Evolutionary conservation across 2,888 invertebrate species (phyloP).

Genomic region (Autographa pulchrina): DNA sequence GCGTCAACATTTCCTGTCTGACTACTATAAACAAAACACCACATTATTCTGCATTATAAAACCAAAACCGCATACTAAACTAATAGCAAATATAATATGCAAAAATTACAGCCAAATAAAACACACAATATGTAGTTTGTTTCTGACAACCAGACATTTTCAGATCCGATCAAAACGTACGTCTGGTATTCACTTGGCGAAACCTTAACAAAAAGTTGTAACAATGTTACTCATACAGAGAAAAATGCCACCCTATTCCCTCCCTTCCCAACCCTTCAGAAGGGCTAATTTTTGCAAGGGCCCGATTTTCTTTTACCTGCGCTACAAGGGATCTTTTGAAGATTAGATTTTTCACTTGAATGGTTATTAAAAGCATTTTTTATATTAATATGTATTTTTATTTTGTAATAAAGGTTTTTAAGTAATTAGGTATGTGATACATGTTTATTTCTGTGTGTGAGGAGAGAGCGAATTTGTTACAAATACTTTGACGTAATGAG

Average conservation of each 20-base stretch:
- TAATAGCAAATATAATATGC: too few relatives aligned
- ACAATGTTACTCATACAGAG: slow-evolving; percentile 75
- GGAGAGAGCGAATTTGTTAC: too few relatives aligned
- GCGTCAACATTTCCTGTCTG: too few relatives aligned
- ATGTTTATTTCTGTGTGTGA: too few relatives aligned
- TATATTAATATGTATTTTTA: slow-evolving; percentile 42
- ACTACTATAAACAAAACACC: too few relatives aligned
- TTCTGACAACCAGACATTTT: neutral
- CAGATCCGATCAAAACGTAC: neutral
- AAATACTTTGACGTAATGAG: too few relatives aligned
- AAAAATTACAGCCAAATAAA: too few relatives aligned
- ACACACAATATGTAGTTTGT: too few relatives aligned
- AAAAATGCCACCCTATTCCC: slow-evolving; percentile 72
- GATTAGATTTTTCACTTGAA: slow-evolving; percentile 74
- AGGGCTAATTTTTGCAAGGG: slow-evolving; percentile 84
- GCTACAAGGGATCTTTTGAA: slow-evolving; percentile 70
- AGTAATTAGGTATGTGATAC: neutral
- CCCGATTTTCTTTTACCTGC: slow-evolving; percentile 84
- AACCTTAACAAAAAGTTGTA: slow-evolving; percentile 76
- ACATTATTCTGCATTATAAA: too few relatives aligned
- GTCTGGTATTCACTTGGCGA: slow-evolving; percentile 79
- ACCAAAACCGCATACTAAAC: too few relatives aligned
- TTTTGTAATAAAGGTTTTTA: slow-evolving; percentile 3
- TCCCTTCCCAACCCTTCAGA: slow-evolving; percentile 53
- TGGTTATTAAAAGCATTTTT: slow-evolving; percentile 54